Conservation (phyloP, 2,888 invertebrate genomes). For the Bombylius major region DNA sequence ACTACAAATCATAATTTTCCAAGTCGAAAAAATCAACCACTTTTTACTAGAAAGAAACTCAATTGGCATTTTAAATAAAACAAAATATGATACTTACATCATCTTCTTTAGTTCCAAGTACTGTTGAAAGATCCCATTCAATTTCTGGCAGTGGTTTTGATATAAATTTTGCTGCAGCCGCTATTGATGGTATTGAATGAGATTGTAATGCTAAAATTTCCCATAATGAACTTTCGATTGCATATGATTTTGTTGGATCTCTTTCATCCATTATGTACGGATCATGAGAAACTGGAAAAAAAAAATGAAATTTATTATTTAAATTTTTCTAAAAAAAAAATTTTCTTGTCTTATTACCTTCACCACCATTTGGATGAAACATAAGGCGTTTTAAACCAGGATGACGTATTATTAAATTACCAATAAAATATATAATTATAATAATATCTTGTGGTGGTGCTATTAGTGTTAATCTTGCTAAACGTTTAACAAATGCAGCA, state of each 20-base stretch:
- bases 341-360: conserved; percentile 20
- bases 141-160: conserved; percentile 50
- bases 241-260: conserved; percentile 65
- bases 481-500: conserved; percentile 84
- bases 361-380: conserved; percentile 39
- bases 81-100: conserved; percentile 36
- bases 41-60: too few species aligned
- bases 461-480: conserved; percentile 69
- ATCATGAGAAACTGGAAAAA: conserved; percentile 41
- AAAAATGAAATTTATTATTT: neutral
- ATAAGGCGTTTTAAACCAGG: conserved; percentile 61
- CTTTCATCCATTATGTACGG: conserved; percentile 76
- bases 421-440: conserved; percentile 67
- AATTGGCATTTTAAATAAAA: neutral
- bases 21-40: too few species aligned
- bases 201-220: conserved; percentile 69
- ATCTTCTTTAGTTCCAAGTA: conserved; percentile 51
- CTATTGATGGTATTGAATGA: conserved; percentile 59
- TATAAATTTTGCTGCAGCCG: conserved; percentile 58
- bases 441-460: conserved; percentile 71
- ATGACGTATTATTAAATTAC: conserved; percentile 76
- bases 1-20: too few species aligned
- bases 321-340: conserved; percentile 10
- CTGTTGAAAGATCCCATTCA: conserved; percentile 54
- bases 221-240: conserved; percentile 85